Percentiles rank a stretch among this genome's conserved stretches.
Evolutionary conservation across 2,888 invertebrate genomes (phyloP).

Genomic region (Latrodectus hesperus): DNA sequence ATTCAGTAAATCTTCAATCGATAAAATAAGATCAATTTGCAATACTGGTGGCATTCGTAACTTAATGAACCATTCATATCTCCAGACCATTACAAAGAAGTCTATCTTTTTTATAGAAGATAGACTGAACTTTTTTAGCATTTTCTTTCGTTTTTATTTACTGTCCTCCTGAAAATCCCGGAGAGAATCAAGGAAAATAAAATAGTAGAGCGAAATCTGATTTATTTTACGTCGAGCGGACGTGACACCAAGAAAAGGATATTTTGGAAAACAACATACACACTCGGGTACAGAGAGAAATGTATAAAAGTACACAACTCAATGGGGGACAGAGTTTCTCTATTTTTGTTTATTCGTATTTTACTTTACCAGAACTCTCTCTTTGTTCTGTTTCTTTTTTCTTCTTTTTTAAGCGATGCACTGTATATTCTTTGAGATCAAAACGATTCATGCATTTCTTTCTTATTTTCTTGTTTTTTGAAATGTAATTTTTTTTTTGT

Average conservation of each 20-base stretch:
- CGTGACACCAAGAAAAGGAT: constrained; percentile 24
- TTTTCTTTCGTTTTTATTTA: constrained; percentile 26
- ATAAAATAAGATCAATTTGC: neutral
- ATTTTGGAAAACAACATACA: constrained; percentile 33
- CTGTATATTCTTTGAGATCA: constrained; percentile 37
- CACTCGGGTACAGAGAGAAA: constrained; percentile 5
- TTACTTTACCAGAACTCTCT: too few relatives aligned
- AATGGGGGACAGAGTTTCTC: constrained; percentile 3
- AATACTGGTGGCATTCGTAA: neutral
- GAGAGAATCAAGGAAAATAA: constrained; percentile 8
- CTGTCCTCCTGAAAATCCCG: neutral
- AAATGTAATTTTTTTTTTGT: neutral
- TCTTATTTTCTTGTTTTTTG: constrained; percentile 6
- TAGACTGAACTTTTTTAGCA: neutral
- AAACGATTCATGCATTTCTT: constrained; percentile 34
- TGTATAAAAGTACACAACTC: constrained; percentile 26
- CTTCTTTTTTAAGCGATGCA: constrained; percentile 22
- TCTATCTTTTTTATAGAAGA: neutral
- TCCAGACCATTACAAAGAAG: neutral
- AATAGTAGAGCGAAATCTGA: constrained; percentile 21
- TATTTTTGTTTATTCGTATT: neutral
- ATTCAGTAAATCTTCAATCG: neutral
- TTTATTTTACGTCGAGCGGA: constrained; percentile 28
- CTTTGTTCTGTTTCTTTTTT: constrained; percentile 6
- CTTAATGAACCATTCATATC: constrained; percentile 40